Base-by-base conservation (phyloP, 92 coral and sea anemone genomes). In the Galaxea fascicularis region DNA sequence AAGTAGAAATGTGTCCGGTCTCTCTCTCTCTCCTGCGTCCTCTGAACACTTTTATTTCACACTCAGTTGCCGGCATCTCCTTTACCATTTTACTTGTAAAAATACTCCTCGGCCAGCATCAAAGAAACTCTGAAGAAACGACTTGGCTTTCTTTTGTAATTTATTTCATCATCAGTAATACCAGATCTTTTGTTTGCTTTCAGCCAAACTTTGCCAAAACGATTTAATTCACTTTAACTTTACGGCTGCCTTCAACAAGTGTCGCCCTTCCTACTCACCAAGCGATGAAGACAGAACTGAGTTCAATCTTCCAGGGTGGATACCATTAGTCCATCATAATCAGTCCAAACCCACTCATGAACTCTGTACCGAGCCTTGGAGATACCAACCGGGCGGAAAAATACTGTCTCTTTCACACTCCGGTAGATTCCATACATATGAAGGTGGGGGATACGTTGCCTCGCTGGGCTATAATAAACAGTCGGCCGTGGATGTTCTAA, bases 361-460 rank as follows among this genome's bases (percentile, higher is more conserved):
- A 3, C 62, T 85, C 65, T 93, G 95, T 70, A 95, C 97, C 6
- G 77, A 65, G 31, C 93, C 97, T 1, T 93, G 97, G 97, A 87
- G 97, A 26, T 93, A 91, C 83, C 80, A 76, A 52, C 51, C 90
- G 8, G 72, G 72, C 14, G 58, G 76, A 31, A 53, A 29, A 15
- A 26, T 91, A 12, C 85, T 70, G 29, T 76, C 97, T 4, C 78
- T 93, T 24, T 80, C 89, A 16, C 86, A 73, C 57, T 73, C 25
- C 51, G 90, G 95, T 4, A 47, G 49, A 13, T 46, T 22, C 13
- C 26, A 74, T 15, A 8, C 86, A 0, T 93, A 93, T 68, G 95
- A 86, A 24, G 97, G 97, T 44, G 97, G 97, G 29, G 97, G 97
- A 15, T 93, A 72, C 79, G 93, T 93, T 13, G 97, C 97, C 4